Base-by-base conservation (phyloP, 2,113 vertebrate genomes). In the Eulemur macaco region DNA sequence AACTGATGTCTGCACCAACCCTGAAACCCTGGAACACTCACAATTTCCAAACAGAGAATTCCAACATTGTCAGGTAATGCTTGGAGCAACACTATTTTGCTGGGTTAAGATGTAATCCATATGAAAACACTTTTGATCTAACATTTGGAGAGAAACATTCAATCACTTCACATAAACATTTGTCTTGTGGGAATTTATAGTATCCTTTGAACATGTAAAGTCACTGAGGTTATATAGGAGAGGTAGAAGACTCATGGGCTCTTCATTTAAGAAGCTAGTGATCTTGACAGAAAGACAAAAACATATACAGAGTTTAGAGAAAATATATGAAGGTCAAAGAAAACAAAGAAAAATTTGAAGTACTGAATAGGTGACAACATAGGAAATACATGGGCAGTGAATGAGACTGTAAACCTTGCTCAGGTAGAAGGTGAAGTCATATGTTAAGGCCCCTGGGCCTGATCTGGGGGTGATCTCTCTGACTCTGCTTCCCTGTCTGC, bases 21-120 rank as follows among this genome's bases (percentile, higher is more conserved):
- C 68, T 64, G 81, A 6, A 15, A 69, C 63, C 8, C 56, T 21
- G 27, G 94, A 39, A 64, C 50, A 45, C 29, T 76, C 80, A 29
- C 85, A 69, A 69, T 84, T 80, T 83, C 91, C 56, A 69, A 78
- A 76, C 27, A 64, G 81, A 84, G 93, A 95, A 95, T 84, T 52
- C 25, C 84, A 25, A 1, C 69, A 21, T 54, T 63, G 45, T 50
- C 84, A 92, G 95, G 93, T 97, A 92, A 91, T 63, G 37, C 63
- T 27, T 91, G 68, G 60, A 31, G 13, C 29, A 58, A 37, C 25
- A 47, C 31, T 52, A 4, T 90, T 93, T 93, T 66, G 60, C 18
- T 94, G 66, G 52, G 23, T 93, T 83, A 58, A 88, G 25, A 29
- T 83, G n/a, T 91, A 83, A 66, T 78, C 23, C 47, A 73, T 13